These are phyloP conservation scores for Trichoplusia ni DNA, from an alignment of 1,140 invertebrate species.

Conservation along the genomic window DNA sequence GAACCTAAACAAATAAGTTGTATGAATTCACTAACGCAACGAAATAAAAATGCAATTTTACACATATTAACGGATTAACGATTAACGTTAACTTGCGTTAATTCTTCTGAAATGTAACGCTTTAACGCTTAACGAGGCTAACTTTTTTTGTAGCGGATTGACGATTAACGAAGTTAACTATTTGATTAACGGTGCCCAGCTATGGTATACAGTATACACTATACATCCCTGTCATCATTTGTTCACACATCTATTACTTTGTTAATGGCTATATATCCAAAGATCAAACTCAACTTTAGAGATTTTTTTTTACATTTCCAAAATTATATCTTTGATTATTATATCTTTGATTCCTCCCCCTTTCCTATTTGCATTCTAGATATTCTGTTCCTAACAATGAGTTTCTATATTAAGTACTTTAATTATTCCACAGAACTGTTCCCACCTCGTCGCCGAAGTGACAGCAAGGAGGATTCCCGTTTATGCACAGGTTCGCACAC, in stretches of 20 bases:
- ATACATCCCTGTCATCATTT: no score
- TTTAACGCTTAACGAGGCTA: conserved; percentile 41
- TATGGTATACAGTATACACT: no score
- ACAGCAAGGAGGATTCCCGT: conserved; percentile 80
- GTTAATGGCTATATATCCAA: no score
- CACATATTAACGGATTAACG: conserved; percentile 32
- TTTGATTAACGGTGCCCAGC: conserved; percentile 33
- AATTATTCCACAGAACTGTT: neutral
- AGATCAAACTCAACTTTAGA: no score
- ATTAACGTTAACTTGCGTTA: conserved; percentile 37
- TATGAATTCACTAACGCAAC: conserved; percentile 37
- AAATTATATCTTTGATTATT: no score
- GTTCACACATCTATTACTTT: no score
- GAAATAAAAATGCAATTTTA: conserved; percentile 42
- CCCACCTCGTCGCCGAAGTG: conserved; percentile 49
- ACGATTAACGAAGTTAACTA: conserved; percentile 40
- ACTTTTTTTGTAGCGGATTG: conserved; percentile 40
- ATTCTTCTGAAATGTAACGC: conserved; percentile 40
- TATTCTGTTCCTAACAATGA: neutral
- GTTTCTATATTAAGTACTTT: neutral
- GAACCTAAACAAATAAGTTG: conserved; percentile 42
- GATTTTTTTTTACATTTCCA: no score
- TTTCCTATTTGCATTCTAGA: no score
- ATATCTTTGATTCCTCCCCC: no score
- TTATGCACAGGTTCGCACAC: conserved; percentile 88